These are phyloP conservation scores for Protomyctophum bolini DNA, from an alignment of 2,113 vertebrate genomes.

Conservation along the genomic window DNA sequence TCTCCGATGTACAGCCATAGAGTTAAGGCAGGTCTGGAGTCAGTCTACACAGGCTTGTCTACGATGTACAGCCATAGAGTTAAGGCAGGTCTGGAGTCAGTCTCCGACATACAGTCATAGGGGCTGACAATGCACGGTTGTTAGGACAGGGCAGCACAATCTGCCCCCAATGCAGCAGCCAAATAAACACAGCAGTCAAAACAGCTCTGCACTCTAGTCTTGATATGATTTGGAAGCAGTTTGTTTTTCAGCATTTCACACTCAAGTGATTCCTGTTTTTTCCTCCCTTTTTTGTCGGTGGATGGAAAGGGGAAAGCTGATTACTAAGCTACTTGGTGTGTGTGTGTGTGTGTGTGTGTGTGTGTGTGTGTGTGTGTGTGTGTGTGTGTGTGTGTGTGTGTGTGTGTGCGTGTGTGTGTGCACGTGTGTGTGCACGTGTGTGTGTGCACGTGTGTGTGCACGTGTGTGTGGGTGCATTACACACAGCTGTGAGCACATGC, in stretches of 20 bases:
- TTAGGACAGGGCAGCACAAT: constrained; percentile 50
- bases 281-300: constrained; percentile 10
- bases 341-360: constrained; percentile 1
- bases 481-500: too few species aligned
- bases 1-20: too few species aligned
- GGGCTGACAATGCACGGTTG: constrained; percentile 50
- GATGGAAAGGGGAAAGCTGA: constrained; percentile 55
- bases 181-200: constrained; percentile 47
- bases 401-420: constrained; percentile 10
- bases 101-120: constrained; percentile 16
- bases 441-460: constrained; percentile 4
- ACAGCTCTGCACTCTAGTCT: constrained; percentile 31
- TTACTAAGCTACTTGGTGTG: constrained; percentile 40
- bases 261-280: constrained; percentile 53
- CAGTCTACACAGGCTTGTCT: too few species aligned
- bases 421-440: not conserved
- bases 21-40: too few species aligned
- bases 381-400: constrained; percentile 5
- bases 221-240: constrained; percentile 56
- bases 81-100: constrained; percentile 28
- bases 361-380: not conserved
- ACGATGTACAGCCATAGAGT: constrained; percentile 7
- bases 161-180: constrained; percentile 38
- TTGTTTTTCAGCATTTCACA: constrained; percentile 65
- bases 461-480: constrained; percentile 15